Base-by-base conservation (phyloP, 2,888 invertebrate genomes). In the Polydesmus complanatus region DNA sequence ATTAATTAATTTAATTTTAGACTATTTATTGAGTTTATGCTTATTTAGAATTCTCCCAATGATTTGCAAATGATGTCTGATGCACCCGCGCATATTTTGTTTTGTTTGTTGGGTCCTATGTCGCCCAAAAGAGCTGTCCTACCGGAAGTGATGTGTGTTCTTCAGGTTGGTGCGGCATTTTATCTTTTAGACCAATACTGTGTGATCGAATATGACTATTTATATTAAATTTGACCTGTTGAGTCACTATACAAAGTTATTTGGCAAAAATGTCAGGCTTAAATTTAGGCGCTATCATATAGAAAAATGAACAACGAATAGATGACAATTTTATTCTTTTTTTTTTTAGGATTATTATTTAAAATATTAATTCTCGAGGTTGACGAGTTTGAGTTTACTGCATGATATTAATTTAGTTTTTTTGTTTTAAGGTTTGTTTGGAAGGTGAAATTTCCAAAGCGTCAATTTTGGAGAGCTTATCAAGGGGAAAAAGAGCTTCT, bases 61-160 rank as follows among this genome's bases (percentile, higher is more conserved):
- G 98, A 99, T 78, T 79, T 98, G 51, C 97, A 98, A 78, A 85
- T 98, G 81, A 81, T 99, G 78, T 93, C 96, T 18, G 98, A 99
- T 76, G 97, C 98, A 19, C 97, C 98, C 0, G 95, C 95, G 1
- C 98, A 99, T 77, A 91, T 95, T 73, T 75, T 99, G 61, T 99
- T 97, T 77, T 95, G 94, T 66, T 78, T 99, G 49, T 78, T 97
- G 64, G 88, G 89, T 0, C 96, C 97, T 0, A 82, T 91, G 1
- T 61, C 64, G 18, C 79, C 84, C 0, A 81, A 82, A 68, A 71
- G 69, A 55, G 83, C 82, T 61, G 69, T 80, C 51, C 76, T 97
- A 67, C 97, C 97, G 0, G 95, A 96, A 74, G 86, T 96, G 59
- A 78, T 96, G n/a, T 92, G 89, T 67, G 92, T 94, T 3, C 77